Evolutionary conservation across 2,113 vertebrate genomes (phyloP).

Genomic region (Polypterus senegalus): DNA sequence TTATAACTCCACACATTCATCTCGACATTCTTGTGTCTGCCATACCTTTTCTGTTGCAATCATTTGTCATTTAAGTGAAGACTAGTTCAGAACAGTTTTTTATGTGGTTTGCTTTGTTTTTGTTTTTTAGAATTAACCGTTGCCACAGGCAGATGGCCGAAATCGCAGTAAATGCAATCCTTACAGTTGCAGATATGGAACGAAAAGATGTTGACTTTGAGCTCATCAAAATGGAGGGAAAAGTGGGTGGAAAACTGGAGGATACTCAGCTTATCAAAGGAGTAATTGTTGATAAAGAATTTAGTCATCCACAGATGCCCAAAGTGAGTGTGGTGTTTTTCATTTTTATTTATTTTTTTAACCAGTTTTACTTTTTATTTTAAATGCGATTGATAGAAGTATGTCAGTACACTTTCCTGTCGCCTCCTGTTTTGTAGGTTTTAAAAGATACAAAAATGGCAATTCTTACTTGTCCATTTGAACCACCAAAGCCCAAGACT

Average conservation of each 20-base stretch:
- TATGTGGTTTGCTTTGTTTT: not conserved
- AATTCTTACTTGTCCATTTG: conserved; percentile 92
- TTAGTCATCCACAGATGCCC: conserved; percentile 98
- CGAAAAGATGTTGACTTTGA: conserved; percentile 96
- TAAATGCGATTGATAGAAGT: not conserved
- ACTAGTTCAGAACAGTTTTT: too few species aligned
- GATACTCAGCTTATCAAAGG: conserved; percentile 92
- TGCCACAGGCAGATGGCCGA: conserved; percentile 97
- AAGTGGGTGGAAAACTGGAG: conserved; percentile 91
- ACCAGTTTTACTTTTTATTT: not conserved
- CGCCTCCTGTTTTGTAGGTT: conserved; percentile 38
- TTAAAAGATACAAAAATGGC: conserved; percentile 84
- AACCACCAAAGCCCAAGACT: conserved; percentile 95
- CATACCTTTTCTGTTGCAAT: too few species aligned
- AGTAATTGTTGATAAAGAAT: conserved; percentile 94
- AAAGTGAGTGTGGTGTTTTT: conserved; percentile 52
- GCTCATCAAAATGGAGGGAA: conserved; percentile 95
- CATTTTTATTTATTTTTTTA: fast-evolving
- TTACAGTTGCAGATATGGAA: conserved; percentile 92
- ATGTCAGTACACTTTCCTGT: not conserved
- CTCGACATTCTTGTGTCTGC: too few species aligned
- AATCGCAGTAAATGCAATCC: conserved; percentile 85
- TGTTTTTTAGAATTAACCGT: conserved; percentile 75
- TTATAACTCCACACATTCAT: too few species aligned
- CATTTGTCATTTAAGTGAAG: too few species aligned